Base-by-base conservation (phyloP, 2,888 invertebrate genomes). In the Tanypteryx hageni region DNA sequence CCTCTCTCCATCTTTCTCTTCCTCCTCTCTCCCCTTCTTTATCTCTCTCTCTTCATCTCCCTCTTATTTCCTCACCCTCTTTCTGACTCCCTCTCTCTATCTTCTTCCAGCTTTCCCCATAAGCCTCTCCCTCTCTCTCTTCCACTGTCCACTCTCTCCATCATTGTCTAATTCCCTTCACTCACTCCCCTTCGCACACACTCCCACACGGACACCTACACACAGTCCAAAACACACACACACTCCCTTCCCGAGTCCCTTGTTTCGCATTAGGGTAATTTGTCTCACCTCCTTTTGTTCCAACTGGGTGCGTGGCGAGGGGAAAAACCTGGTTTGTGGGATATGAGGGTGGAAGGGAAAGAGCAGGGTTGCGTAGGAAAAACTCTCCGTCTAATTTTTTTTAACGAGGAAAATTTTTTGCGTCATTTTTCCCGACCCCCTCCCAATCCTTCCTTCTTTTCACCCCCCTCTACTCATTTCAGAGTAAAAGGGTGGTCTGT, bases 221-320 rank as follows among this genome's bases (percentile, higher is more conserved):
- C 68, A 7, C 68, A n/a, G n/a, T 68, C 22, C 76, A 11, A 27
- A 18, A 27, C 10, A 76, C 76, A 76, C 76, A 76, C 76, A 68
- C 44, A 27, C 16, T 10, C 27, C 22, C 76, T 5, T 76, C 64
- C 64, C 64, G 64, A 16, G n/a, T 10, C 76, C 76, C 76, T 27
- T 76, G 22, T 76, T 76, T 76, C 76, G 76, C 76, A 76, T 76
- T 76, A 76, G 76, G 76, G 76, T 76, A 76, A 76, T 76, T 76
- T 76, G 76, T 76, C 76, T 76, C 76, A 76, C 76, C 76, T 76
- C 76, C 76, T 76, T 76, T 76, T 76, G 76, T 76, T 76, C 76
- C 76, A 27, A 61, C 44, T 85, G 56, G 31, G 31, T 57, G 85
- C 18, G 27, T 27, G 85, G 85, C 31, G 85, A 57, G 44, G 85